Percentiles rank a stretch among this genome's conserved stretches.
phyloP scores from a whole-genome alignment of 2,113 vertebrate genomes.

The Myocastor coypus region DNA sequence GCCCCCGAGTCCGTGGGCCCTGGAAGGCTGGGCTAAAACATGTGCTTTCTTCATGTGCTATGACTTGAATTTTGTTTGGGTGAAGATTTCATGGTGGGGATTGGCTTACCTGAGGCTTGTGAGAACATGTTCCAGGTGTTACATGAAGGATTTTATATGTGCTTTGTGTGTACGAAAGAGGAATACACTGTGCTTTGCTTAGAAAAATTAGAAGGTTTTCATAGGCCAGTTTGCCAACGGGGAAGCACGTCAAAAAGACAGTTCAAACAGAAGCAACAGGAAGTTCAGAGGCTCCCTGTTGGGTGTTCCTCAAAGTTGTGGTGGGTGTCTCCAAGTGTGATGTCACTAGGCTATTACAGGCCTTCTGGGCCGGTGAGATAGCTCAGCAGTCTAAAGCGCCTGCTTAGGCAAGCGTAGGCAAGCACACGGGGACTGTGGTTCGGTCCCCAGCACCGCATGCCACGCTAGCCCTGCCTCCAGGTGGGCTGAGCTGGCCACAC shows the following conservation, averaged over 20 bases:
- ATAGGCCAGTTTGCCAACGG: neutral
- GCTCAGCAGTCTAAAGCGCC: too few relatives aligned
- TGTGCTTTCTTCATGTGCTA: neutral
- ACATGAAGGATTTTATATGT: neutral
- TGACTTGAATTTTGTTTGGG: neutral
- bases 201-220: slow-evolving; percentile 6
- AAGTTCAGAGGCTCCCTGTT: neutral
- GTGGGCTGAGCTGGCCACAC: too few relatives aligned
- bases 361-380: neutral
- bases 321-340: neutral
- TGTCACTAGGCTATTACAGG: neutral
- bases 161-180: neutral
- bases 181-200: neutral
- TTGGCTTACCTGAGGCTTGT: neutral
- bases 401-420: too few relatives aligned
- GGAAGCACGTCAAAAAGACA: neutral
- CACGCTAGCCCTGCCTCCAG: too few relatives aligned
- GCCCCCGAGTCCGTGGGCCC: slow-evolving; percentile 53
- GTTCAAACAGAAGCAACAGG: neutral
- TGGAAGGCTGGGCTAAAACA: neutral
- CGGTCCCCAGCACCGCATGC: too few relatives aligned
- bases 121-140: neutral
- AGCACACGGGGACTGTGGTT: too few relatives aligned
- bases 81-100: neutral
- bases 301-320: neutral